Base-by-base conservation (phyloP, 2,888 invertebrate genomes). In the Leucophora obtusa region DNA sequence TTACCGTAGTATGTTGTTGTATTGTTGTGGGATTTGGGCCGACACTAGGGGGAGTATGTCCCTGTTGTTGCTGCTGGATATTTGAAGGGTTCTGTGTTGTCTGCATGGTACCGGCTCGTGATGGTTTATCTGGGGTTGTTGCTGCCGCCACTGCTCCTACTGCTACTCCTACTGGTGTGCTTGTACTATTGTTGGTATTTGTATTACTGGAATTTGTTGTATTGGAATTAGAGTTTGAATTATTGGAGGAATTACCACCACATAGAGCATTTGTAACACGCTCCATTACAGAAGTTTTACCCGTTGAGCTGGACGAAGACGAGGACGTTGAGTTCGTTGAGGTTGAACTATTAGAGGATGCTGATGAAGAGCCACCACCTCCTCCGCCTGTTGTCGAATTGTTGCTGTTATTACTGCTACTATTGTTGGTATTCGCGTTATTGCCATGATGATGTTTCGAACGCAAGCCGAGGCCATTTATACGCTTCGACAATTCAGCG, bases 191-290 rank as follows among this genome's bases (percentile, higher is more conserved):
- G 63, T 68, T 82, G 66, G 21, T 77, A 70, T 72, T 28, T 28
- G 28, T 7, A 28, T 28, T 28, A 28, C 28, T 80, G 59, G 80
- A 81, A 68, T 84, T 84, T 75, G 81, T 83, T 18, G 82, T 72
- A 24, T 84, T 86, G 60, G 85, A 80, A 63, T 83, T 84, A 79
- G 83, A 65, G 62, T 83, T 86, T 15, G 73, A 86, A 60, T 78
- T 84, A 38, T 89, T 87, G 72, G 87, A 89, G 83, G 89, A 91
- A 84, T 91, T 85, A 72, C 95, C 94, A 14, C 96, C 96, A 89
- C 96, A 96, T 77, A 96, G 93, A 28, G 96, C 96, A 89, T 95
- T 95, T 60, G 96, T 96, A 76, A 96, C 96, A 84, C 96, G 93
- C 90, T 96, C 96, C 92, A 96, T 96, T 83, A 96, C 96, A 89